A percentile compares a stretch with the other conserved stretches of the same genome.
These are phyloP conservation scores for Arrhamphus sclerolepis DNA, from an alignment of 2,797 vertebrate genomes.

Conservation along the genomic window DNA sequence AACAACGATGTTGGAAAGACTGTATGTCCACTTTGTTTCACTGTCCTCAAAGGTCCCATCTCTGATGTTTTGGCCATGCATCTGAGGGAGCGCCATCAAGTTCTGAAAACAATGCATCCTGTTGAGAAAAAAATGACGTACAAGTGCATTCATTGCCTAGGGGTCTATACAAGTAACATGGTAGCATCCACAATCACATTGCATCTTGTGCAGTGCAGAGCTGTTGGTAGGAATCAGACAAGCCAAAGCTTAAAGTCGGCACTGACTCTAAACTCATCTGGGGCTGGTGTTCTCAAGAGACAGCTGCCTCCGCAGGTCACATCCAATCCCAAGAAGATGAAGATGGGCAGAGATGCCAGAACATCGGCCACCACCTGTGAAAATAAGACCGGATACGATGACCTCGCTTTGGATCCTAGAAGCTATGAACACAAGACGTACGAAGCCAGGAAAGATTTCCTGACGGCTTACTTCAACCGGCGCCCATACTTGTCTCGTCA, in stretches of 20 bases:
- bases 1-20: slow-evolving; percentile 93
- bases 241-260: slow-evolving; percentile 86
- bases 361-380: slow-evolving; percentile 81
- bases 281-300: slow-evolving; percentile 86
- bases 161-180: slow-evolving; percentile 99
- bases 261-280: slow-evolving; percentile 82
- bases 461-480: slow-evolving; percentile 93
- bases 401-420: slow-evolving; percentile 91
- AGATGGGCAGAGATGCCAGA: slow-evolving; percentile 76
- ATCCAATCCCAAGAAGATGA: slow-evolving; percentile 86
- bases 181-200: slow-evolving; percentile 97
- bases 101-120: slow-evolving; percentile 96
- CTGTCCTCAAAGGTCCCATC: slow-evolving; percentile 95
- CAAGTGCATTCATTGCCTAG: slow-evolving; percentile 98
- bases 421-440: slow-evolving; percentile 94
- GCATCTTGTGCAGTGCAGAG: slow-evolving; percentile 96
- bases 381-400: slow-evolving; percentile 84
- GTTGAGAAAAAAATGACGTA: slow-evolving; percentile 98
- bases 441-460: slow-evolving; percentile 93
- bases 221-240: slow-evolving; percentile 90
- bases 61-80: slow-evolving; percentile 93
- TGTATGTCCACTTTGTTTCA: slow-evolving; percentile 96
- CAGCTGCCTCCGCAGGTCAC: slow-evolving; percentile 83
- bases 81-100: slow-evolving; percentile 93
- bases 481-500: slow-evolving; percentile 89